These are phyloP conservation scores for Druon quercuslanigerum DNA, from an alignment of 1,140 invertebrate species.

Conservation along the genomic window DNA sequence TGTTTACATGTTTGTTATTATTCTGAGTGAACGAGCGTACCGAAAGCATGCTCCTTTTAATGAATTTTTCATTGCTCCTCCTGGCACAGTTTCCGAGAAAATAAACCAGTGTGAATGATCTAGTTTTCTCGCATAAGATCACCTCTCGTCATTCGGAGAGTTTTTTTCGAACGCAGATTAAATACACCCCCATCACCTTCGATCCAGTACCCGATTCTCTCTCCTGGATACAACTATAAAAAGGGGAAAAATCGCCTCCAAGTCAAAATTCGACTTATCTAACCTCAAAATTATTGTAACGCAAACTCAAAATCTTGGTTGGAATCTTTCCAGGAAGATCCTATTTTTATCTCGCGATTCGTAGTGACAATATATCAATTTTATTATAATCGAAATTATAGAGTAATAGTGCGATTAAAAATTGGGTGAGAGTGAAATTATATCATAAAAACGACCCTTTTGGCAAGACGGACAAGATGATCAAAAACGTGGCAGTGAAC, in stretches of 20 bases:
- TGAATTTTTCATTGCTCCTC: neutral
- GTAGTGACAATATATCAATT: neutral
- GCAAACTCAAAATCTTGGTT: neutral
- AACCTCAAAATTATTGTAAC: neutral
- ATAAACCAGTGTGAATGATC: neutral
- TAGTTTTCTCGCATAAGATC: neutral
- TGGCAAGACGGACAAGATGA: constrained; percentile 6
- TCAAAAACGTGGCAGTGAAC: neutral
- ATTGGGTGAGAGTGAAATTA: neutral
- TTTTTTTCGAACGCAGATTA: constrained; percentile 7
- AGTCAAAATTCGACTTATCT: neutral
- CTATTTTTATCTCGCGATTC: neutral
- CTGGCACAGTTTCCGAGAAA: neutral
- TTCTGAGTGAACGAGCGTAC: neutral
- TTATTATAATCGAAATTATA: neutral
- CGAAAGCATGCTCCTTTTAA: neutral
- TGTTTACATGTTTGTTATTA: constrained; percentile 15
- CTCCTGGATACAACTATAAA: neutral
- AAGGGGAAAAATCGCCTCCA: neutral
- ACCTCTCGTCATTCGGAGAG: neutral
- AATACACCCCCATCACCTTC: constrained; percentile 25
- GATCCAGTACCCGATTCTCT: neutral
- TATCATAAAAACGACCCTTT: neutral
- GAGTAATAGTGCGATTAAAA: neutral
- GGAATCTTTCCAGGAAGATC: constrained; percentile 4